phyloP scores from a whole-genome alignment of 2,888 invertebrate genomes.

The Helicoverpa assulta region DNA sequence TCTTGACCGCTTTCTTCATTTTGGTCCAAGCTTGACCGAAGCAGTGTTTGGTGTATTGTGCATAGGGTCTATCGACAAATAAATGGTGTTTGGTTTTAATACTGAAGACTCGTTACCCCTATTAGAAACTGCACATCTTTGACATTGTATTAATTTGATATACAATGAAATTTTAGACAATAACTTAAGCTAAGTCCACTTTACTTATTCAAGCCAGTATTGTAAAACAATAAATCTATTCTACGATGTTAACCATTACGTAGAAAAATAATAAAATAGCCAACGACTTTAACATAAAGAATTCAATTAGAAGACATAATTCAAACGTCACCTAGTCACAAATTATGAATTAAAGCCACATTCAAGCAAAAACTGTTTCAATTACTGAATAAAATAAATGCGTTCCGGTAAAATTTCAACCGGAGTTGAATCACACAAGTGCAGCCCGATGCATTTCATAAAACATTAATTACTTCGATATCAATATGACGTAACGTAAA shows the following conservation, averaged over 20 bases:
- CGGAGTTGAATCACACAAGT: slow-evolving; percentile 9
- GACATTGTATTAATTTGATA: too few species aligned
- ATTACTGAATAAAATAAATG: slow-evolving; percentile 17
- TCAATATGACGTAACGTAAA: slow-evolving; percentile 44
- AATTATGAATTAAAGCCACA: neutral
- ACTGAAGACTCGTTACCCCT: too few species aligned
- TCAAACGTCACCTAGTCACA: neutral
- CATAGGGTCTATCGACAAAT: too few species aligned
- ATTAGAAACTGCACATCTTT: too few species aligned
- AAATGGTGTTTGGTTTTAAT: too few species aligned
- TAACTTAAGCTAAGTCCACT: too few species aligned
- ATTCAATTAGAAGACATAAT: neutral
- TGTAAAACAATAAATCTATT: too few species aligned
- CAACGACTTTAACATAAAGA: neutral
- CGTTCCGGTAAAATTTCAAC: slow-evolving; percentile 3
- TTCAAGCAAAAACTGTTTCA: neutral
- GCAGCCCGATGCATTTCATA: slow-evolving; percentile 17
- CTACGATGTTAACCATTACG: neutral
- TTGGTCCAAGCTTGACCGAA: too few species aligned
- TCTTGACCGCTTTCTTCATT: too few species aligned
- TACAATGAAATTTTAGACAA: too few species aligned
- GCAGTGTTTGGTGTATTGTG: too few species aligned
- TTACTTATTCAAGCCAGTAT: too few species aligned
- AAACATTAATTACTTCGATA: slow-evolving; percentile 33
- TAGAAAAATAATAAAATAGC: neutral